phyloP scores from a whole-genome alignment of 1,140 invertebrate genomes.

The Drosophila triauraria region DNA sequence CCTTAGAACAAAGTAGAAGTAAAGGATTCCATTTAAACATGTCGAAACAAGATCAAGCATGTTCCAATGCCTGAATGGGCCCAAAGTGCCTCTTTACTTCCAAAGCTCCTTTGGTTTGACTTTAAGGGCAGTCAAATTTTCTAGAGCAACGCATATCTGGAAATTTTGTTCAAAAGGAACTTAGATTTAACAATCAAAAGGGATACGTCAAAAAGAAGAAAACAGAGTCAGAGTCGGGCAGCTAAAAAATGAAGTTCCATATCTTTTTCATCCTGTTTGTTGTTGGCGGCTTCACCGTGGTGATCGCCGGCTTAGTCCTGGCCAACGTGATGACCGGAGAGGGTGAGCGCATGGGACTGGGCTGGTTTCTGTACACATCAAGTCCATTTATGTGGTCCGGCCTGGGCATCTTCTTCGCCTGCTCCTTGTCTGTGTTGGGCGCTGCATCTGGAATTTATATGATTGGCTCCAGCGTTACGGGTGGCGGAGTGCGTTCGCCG shows the following conservation, averaged over 20 bases:
- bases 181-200: neutral
- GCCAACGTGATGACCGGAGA: slow-evolving; percentile 94
- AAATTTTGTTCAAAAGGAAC: too few species aligned
- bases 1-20: neutral
- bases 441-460: slow-evolving; percentile 99
- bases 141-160: too few species aligned
- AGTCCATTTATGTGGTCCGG: slow-evolving; percentile 97
- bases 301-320: slow-evolving; percentile 86
- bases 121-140: too few species aligned
- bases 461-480: slow-evolving; percentile 98
- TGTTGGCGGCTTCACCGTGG: slow-evolving; percentile 85
- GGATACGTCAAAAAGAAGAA: neutral
- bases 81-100: too few species aligned
- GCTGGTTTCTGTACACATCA: slow-evolving; percentile 94
- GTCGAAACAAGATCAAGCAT: neutral
- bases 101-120: too few species aligned
- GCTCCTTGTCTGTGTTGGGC: slow-evolving; percentile 97
- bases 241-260: slow-evolving; percentile 36
- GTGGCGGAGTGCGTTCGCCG: slow-evolving; percentile 98
- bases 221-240: too few species aligned
- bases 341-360: slow-evolving; percentile 94
- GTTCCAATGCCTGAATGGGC: neutral
- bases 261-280: slow-evolving; percentile 19
- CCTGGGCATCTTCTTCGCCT: slow-evolving; percentile 95
- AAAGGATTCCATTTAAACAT: neutral